phyloP scores from a whole-genome alignment of 2,113 vertebrate genomes.

The Petrocephalus zakoni region DNA sequence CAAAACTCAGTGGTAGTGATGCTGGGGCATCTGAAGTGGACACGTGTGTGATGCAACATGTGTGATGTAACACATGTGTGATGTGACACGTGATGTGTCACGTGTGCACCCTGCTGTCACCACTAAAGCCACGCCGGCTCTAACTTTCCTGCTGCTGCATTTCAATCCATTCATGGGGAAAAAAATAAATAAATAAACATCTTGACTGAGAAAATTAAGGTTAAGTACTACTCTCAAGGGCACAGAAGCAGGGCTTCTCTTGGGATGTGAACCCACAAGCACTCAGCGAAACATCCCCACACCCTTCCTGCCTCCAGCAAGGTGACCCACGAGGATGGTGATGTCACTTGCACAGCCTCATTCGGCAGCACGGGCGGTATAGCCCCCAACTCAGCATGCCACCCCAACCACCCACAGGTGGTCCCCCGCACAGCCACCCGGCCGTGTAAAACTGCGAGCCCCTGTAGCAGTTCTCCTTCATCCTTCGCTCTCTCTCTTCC shows the following conservation, averaged over 20 bases:
- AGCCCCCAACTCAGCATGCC: not conserved
- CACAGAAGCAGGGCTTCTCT: not conserved
- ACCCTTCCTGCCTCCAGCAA: not conserved
- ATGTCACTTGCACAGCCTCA: not conserved
- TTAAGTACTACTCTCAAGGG: not conserved
- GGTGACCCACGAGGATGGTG: not conserved
- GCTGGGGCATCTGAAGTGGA: not conserved
- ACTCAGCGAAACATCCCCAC: not conserved
- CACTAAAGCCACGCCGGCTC: not conserved
- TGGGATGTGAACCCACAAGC: not conserved
- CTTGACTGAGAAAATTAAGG: not conserved
- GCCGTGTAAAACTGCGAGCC: not conserved
- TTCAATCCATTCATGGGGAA: not conserved
- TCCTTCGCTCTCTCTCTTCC: constrained; percentile 7
- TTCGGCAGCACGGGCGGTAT: not conserved
- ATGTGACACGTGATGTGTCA: not conserved
- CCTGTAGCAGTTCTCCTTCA: not conserved
- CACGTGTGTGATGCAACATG: not conserved
- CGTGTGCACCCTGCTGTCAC: not conserved
- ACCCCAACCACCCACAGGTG: not conserved
- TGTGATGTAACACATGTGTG: not conserved
- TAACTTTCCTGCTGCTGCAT: not conserved
- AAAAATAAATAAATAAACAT: not conserved
- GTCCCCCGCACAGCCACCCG: not conserved
- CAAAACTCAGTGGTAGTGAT: not conserved